Conservation (phyloP, 2,797 vertebrate species). For the Pelodytes ibericus region DNA sequence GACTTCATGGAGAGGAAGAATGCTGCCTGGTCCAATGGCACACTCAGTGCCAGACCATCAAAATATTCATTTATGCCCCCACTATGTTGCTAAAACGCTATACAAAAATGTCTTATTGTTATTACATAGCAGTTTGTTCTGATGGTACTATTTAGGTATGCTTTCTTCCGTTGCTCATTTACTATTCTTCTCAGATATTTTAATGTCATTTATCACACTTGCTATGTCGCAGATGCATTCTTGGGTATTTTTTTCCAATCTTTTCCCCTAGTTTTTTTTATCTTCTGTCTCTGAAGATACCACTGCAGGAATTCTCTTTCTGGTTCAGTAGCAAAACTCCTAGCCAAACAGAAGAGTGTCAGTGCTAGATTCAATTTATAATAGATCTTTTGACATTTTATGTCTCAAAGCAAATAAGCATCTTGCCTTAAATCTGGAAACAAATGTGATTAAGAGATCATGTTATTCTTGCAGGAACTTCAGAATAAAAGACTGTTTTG, state of each 20-base stretch:
- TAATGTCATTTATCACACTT: constrained; percentile 58
- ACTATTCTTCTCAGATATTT: constrained; percentile 38
- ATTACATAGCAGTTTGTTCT: not conserved
- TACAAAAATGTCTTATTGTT: no score
- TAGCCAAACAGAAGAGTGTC: constrained; percentile 74
- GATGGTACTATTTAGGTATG: constrained; percentile 25
- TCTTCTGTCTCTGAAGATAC: constrained; percentile 60
- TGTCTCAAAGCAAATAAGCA: constrained; percentile 71
- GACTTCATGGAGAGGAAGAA: no score
- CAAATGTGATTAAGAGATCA: constrained; percentile 72
- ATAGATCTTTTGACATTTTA: constrained; percentile 75
- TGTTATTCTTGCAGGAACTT: constrained; percentile 69
- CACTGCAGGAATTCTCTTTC: constrained; percentile 67
- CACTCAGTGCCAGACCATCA: no score
- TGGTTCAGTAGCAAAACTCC: constrained; percentile 70
- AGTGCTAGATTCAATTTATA: constrained; percentile 76
- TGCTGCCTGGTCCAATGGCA: no score
- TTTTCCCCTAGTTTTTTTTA: constrained; percentile 56
- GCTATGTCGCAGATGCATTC: constrained; percentile 54
- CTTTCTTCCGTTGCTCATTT: constrained; percentile 10
- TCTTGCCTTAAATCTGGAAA: constrained; percentile 73
- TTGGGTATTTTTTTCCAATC: constrained; percentile 58
- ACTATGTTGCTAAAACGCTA: no score
- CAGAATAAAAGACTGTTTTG: constrained; percentile 61
- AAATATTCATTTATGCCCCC: no score